Conservation (phyloP, 2,113 vertebrate species). For the Scortum barcoo region DNA sequence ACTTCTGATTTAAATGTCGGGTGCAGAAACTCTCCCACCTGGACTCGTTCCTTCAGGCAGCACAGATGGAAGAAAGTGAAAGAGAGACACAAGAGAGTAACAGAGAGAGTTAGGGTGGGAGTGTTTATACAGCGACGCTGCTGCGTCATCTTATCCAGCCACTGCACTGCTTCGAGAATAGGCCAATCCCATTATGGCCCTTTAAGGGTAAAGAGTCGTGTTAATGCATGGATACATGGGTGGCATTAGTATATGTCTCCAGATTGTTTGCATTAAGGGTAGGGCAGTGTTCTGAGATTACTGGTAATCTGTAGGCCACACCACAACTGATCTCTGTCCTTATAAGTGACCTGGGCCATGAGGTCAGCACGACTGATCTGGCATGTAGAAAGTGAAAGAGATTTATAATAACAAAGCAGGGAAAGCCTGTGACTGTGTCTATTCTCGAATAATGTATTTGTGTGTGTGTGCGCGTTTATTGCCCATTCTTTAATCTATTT, state of each 20-base stretch:
- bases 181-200: constrained; percentile 62
- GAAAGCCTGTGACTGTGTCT: background rate
- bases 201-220: constrained; percentile 1
- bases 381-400: background rate
- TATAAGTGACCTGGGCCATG: constrained; percentile 3
- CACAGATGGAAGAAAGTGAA: constrained; percentile 1
- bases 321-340: constrained; percentile 9
- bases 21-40: constrained; percentile 61
- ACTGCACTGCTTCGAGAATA: constrained; percentile 54
- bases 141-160: constrained; percentile 33
- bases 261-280: background rate
- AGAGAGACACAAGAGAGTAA: constrained; percentile 9
- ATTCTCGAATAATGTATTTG: background rate
- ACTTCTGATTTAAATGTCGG: background rate
- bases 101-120: constrained; percentile 1
- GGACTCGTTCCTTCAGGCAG: constrained; percentile 75
- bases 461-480: background rate
- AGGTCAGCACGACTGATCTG: constrained; percentile 29
- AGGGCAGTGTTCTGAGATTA: background rate
- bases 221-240: constrained; percentile 19
- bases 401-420: background rate
- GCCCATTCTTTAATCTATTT: background rate
- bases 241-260: constrained; percentile 15
- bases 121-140: constrained; percentile 22
- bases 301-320: constrained; percentile 41